Evolutionary conservation across 2,888 invertebrate species (phyloP), one percentile per base, ranked within the genome.

Genomic region (Hydroisotoma schaefferi): DNA sequence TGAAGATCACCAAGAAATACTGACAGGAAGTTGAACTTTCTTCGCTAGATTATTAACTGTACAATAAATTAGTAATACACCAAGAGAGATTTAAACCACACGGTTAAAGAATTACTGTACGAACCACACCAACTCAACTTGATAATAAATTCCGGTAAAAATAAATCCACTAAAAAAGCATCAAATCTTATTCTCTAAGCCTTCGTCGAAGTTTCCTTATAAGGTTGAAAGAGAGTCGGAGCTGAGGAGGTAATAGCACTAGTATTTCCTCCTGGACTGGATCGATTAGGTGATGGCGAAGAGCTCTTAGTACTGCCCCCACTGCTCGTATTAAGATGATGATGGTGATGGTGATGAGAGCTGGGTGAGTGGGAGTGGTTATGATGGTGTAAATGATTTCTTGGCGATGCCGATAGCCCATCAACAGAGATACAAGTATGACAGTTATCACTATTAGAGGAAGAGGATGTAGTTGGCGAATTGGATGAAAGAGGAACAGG

Each of bases 171-270:
- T n/a, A n/a, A n/a, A n/a, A n/a, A n/a, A n/a, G n/a, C n/a, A n/a
- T n/a, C n/a, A n/a, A n/a, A n/a, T n/a, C n/a, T n/a, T n/a, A n/a
- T n/a, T n/a, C n/a, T 33, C 56, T 61, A 68, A 25, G 57, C 63
- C 54, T 65, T 67, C 26, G 62, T 61, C 28, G 49, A 23, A 47
- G 63, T 69, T 53, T 72, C 70, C 73, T 87, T 88, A 78, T 88
- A 88, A 1, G 88, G 88, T 75, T 88, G 87, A 75, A 88, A 88
- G 25, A 88, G 78, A 74, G 86, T 86, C 0, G 85, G 86, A 6
- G 69, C 60, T n/a, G 68, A 57, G 15, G 62, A 61, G 6, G 73
- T 67, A 74, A 75, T 66, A 25, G 74, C 75, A n/a, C 75, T 74
- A 70, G 78, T 73, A 59, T 20, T 15, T 10, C 37, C 52, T 48